Evolutionary conservation across 2,888 invertebrate species (phyloP), one percentile per base, ranked within the genome.

Genomic region (Steinernema hermaphroditum): DNA sequence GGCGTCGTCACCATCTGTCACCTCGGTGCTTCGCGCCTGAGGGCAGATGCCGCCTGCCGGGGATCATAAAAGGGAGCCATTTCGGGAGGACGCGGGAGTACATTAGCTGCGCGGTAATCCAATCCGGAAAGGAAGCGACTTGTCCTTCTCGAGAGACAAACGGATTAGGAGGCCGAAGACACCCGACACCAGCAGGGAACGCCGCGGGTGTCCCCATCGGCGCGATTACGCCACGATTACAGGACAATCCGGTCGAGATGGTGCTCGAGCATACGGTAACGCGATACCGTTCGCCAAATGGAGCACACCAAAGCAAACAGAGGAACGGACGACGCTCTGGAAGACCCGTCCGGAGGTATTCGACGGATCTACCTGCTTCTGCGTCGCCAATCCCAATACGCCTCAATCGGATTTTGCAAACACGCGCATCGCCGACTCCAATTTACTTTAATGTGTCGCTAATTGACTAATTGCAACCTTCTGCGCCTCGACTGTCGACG

Each of bases 391-490:
- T 62, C 62, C 62, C 16, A 22, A 24, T 16, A n/a, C n/a, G n/a
- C n/a, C n/a, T n/a, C 62, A 62, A 32, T 29, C 62, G 62, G 62
- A 62, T 62, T 54, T 62, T 16, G 12, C 62, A 27, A 12, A 27
- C 32, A 22, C 62, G 62, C 62, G 34, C 62, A 62, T 62, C 62
- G 34, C 32, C 62, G 62, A 62, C 62, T 62, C 62, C 27, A 62
- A 62, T 62, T 62, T 62, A 62, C 62, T 62, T 27, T 62, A 62
- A 62, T 62, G 62, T 62, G 62, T 62, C 62, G 62, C 29, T 62
- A 62, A 62, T 62, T 62, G 62, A 62, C 62, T 62, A 62, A 62
- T 62, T 62, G 62, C 62, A 62, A 62, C 62, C 62, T 62, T 62
- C 27, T 62, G 62, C 62, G 62, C 29, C 62, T 29, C 8, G 27